Conservation (phyloP, 2,113 vertebrate species). For the Chaetodon auriga region DNA sequence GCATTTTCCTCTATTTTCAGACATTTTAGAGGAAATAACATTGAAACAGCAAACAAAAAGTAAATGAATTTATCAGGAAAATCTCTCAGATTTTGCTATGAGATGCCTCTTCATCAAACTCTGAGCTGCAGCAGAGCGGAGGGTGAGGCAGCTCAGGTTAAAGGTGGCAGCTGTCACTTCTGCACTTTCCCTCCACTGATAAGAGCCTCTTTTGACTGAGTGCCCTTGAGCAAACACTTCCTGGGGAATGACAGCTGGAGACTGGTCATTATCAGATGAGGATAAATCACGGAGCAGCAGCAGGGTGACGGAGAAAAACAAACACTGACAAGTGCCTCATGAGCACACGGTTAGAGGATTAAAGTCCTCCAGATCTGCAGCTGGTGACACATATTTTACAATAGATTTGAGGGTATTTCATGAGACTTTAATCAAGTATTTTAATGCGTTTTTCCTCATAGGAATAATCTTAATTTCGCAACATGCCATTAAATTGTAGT, state of each 20-base stretch:
- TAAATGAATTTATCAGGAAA: neutral
- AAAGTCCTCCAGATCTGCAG: neutral
- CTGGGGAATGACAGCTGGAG: slow-evolving; percentile 60
- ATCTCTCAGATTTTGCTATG: neutral
- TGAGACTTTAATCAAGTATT: neutral
- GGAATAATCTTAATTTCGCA: neutral
- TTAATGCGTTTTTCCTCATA: neutral
- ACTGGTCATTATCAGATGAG: slow-evolving; percentile 59
- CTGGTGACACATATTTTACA: neutral
- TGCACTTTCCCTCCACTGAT: slow-evolving; percentile 37
- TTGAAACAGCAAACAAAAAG: neutral
- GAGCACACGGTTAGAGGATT: neutral
- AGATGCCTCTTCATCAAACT: neutral
- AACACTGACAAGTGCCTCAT: slow-evolving; percentile 43
- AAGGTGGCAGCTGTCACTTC: slow-evolving; percentile 22
- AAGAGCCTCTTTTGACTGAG: slow-evolving; percentile 40
- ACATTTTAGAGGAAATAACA: neutral
- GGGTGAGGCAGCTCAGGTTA: slow-evolving; percentile 9
- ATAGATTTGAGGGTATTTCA: neutral
- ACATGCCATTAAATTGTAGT: neutral
- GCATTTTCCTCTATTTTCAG: neutral
- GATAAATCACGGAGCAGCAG: slow-evolving; percentile 70
- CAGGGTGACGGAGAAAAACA: slow-evolving; percentile 47
- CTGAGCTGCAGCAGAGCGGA: neutral
- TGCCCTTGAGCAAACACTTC: slow-evolving; percentile 65